Percentiles rank a stretch among this genome's conserved stretches.
phyloP scores from a whole-genome alignment of 2,888 invertebrate genomes.

The Pachliopta kotzebuea region DNA sequence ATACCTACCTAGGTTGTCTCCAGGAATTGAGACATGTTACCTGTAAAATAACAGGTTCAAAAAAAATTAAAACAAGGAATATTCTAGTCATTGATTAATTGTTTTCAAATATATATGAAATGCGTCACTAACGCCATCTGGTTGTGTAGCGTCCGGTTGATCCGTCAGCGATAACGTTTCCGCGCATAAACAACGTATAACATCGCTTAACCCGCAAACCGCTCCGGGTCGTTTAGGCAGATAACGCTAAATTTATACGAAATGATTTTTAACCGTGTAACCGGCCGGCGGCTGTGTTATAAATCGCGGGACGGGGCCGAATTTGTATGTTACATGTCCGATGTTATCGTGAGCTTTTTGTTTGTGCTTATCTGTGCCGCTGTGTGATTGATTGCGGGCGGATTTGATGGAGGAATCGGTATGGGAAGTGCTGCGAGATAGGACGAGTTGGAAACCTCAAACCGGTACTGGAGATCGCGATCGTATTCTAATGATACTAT shows the following conservation, averaged over 20 bases:
- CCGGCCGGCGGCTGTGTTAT: slow-evolving; percentile 51
- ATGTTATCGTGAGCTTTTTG: slow-evolving; percentile 35
- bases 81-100: too few relatives aligned
- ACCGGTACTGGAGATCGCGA: neutral
- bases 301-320: slow-evolving; percentile 48
- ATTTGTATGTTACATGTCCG: slow-evolving; percentile 44
- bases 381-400: slow-evolving; percentile 37
- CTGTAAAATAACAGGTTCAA: too few relatives aligned
- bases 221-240: slow-evolving; percentile 65
- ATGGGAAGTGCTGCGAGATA: neutral
- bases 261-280: slow-evolving; percentile 76
- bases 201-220: slow-evolving; percentile 46
- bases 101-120: neutral
- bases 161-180: slow-evolving; percentile 45
- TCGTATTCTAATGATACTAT: too few relatives aligned
- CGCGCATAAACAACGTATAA: slow-evolving; percentile 42
- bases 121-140: neutral
- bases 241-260: slow-evolving; percentile 71
- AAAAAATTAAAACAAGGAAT: too few relatives aligned
- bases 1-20: too few relatives aligned
- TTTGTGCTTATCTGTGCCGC: slow-evolving; percentile 31
- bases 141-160: slow-evolving; percentile 41
- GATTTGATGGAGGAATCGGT: slow-evolving; percentile 3
- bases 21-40: too few relatives aligned
- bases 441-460: neutral